phyloP scores from a whole-genome alignment of 1,140 invertebrate species.

The Leptinotarsa lineolata region DNA sequence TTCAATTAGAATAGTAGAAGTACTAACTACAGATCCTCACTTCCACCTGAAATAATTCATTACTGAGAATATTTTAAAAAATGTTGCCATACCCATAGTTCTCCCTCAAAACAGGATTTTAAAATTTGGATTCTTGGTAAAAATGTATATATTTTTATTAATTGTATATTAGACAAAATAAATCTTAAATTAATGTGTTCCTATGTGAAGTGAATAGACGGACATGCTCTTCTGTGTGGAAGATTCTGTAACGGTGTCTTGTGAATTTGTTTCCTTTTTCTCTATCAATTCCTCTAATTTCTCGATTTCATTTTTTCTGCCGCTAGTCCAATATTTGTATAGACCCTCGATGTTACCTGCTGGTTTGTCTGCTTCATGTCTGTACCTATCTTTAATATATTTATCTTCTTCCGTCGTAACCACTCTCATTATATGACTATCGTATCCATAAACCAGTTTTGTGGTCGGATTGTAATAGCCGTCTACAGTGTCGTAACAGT shows the following conservation, averaged over 20 bases:
- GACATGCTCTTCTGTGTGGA: not conserved
- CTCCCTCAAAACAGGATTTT: too few species aligned
- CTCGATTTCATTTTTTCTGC: constrained; percentile 23
- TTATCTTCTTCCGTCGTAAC: constrained; percentile 18
- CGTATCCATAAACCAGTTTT: constrained; percentile 27
- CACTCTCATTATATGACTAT: not conserved
- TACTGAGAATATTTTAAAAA: too few species aligned
- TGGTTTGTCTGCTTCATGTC: constrained; percentile 16
- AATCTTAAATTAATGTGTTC: not conserved
- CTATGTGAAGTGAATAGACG: not conserved
- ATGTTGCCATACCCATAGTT: too few species aligned
- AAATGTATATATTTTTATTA: not conserved
- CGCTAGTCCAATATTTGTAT: constrained; percentile 34
- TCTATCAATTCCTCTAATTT: constrained; percentile 8
- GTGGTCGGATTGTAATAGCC: constrained; percentile 33
- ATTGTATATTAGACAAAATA: not conserved
- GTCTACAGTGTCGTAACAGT: constrained; percentile 35
- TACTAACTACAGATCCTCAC: too few species aligned
- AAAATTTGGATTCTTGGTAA: not conserved
- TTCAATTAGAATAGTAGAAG: too few species aligned
- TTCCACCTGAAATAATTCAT: too few species aligned
- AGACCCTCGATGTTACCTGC: constrained; percentile 22
- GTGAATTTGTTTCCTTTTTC: not conserved
- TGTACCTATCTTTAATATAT: constrained; percentile 12
- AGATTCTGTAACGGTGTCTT: not conserved